phyloP scores from a whole-genome alignment of 2,888 invertebrate species.

The Drosophila pseudotalamancana region DNA sequence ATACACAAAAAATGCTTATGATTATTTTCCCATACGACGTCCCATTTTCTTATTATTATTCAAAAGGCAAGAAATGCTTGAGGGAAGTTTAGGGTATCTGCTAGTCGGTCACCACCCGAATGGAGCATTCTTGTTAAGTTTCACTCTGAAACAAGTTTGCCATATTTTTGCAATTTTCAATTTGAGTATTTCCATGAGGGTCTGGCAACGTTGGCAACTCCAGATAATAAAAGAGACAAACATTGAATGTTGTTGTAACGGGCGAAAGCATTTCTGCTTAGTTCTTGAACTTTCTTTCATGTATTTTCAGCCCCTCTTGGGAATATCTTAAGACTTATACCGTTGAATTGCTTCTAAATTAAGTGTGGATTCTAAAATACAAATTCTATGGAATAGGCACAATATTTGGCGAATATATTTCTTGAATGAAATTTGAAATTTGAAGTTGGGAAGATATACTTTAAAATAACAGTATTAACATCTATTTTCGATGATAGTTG shows the following conservation, averaged over 20 bases:
- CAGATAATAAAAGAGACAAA: conserved; percentile 54
- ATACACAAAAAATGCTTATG: too few relatives aligned
- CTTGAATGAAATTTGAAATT: conserved; percentile 5
- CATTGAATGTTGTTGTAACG: conserved; percentile 34
- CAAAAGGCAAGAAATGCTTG: too few relatives aligned
- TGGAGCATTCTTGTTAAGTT: conserved; percentile 39
- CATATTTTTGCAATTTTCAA: conserved; percentile 66
- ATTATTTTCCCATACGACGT: not conserved
- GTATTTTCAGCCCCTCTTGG: conserved; percentile 24
- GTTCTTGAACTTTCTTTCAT: conserved; percentile 31
- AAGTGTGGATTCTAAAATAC: conserved; percentile 52
- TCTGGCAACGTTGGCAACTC: conserved; percentile 60
- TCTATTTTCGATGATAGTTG: too few relatives aligned
- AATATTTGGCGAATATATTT: conserved; percentile 1
- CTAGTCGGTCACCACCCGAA: not conserved
- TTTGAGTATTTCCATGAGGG: conserved; percentile 69
- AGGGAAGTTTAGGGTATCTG: too few relatives aligned
- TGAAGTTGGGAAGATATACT: too few relatives aligned
- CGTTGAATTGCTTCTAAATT: conserved; percentile 61
- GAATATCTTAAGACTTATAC: conserved; percentile 49
- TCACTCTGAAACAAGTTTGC: conserved; percentile 38
- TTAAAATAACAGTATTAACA: too few relatives aligned
- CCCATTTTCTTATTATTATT: too few relatives aligned
- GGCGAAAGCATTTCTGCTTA: conserved; percentile 1
- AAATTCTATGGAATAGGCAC: conserved; percentile 20